Evolutionary conservation across 2,113 vertebrate species (phyloP).

Genomic region (Scomber scombrus): DNA sequence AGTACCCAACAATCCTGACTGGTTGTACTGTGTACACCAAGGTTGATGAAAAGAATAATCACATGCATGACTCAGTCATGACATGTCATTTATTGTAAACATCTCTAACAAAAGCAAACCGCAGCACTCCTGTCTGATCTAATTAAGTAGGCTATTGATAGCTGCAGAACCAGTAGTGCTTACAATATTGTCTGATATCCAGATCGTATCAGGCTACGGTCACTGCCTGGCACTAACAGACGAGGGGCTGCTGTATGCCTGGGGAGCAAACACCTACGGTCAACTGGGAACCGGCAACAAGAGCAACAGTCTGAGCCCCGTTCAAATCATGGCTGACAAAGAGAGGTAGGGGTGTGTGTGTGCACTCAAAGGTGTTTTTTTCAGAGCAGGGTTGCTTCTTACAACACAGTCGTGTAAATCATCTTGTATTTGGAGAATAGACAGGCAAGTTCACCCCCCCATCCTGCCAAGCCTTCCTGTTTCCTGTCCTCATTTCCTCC

Average conservation of each 20-base stretch:
- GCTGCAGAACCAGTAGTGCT: neutral
- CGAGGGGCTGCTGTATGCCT: constrained; percentile 93
- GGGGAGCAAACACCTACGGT: constrained; percentile 96
- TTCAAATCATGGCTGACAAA: constrained; percentile 92
- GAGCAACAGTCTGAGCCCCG: constrained; percentile 92
- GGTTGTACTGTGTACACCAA: neutral
- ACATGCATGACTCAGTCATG: too few species aligned
- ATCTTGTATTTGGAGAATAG: neutral
- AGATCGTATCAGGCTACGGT: constrained; percentile 93
- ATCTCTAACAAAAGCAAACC: neutral
- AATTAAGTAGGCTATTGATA: neutral
- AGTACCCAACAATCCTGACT: neutral
- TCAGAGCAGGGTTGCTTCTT: neutral
- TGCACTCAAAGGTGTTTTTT: neutral
- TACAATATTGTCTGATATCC: constrained; percentile 30
- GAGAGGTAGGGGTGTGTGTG: constrained; percentile 88
- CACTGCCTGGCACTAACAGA: constrained; percentile 95
- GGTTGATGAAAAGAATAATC: too few species aligned
- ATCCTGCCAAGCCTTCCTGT: constrained; percentile 37
- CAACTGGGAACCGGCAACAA: constrained; percentile 96
- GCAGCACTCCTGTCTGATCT: neutral
- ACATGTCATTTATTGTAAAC: neutral
- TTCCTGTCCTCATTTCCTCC: constrained; percentile 43
- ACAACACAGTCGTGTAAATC: too few species aligned
- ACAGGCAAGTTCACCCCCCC: neutral